These are phyloP conservation scores for Eulimnadia texana DNA, from an alignment of 1,140 invertebrate species.

Conservation along the genomic window DNA sequence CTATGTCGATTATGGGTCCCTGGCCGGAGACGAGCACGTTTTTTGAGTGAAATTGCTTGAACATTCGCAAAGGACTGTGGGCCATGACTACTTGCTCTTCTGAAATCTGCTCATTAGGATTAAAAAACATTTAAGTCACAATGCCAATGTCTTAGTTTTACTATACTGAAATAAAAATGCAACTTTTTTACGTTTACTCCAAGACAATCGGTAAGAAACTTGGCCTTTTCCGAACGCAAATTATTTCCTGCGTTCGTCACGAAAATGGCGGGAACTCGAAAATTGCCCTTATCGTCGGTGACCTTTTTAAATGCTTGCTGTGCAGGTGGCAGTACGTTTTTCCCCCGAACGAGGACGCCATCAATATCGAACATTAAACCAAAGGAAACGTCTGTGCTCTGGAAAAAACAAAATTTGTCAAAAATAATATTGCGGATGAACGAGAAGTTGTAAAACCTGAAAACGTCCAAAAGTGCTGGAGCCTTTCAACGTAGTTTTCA, in stretches of 20 bases:
- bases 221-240: conserved; percentile 41
- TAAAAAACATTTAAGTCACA: conserved; percentile 8
- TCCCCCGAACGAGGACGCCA: conserved; percentile 51
- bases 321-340: conserved; percentile 44
- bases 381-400: conserved; percentile 27
- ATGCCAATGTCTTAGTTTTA: not conserved
- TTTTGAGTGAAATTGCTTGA: conserved; percentile 46
- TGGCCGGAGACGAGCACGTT: conserved; percentile 53
- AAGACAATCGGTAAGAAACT: conserved; percentile 46
- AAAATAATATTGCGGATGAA: too few relatives aligned
- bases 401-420: not conserved
- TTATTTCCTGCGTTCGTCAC: conserved; percentile 53
- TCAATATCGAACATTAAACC: conserved; percentile 58
- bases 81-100: conserved; percentile 55
- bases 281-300: conserved; percentile 38
- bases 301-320: conserved; percentile 39
- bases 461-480: too few relatives aligned
- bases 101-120: conserved; percentile 30
- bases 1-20: conserved; percentile 46
- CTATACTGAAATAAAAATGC: not conserved
- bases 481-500: too few relatives aligned
- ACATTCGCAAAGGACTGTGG: conserved; percentile 50
- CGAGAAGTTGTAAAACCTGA: too few relatives aligned
- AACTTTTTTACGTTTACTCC: conserved; percentile 35
- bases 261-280: conserved; percentile 50